These are phyloP conservation scores for Rhinella marina DNA, from an alignment of 2,797 vertebrate species.

Conservation along the genomic window DNA sequence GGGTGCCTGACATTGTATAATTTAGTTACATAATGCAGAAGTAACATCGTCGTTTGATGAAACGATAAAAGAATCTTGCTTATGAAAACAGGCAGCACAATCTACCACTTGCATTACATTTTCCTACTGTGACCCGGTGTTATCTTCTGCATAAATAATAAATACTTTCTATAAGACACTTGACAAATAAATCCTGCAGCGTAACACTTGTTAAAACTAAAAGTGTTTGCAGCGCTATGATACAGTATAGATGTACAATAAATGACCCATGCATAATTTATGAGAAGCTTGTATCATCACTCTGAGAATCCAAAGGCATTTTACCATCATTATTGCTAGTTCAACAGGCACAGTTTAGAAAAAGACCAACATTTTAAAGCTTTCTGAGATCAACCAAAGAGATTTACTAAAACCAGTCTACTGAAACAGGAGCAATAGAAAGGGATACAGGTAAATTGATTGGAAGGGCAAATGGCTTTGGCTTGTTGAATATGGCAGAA, in stretches of 20 bases:
- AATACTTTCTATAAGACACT: conserved; percentile 50
- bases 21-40: conserved; percentile 36
- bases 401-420: not conserved
- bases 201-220: conserved; percentile 41
- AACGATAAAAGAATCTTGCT: conserved; percentile 32
- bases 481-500: not conserved
- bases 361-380: conserved; percentile 60
- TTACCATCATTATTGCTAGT: conserved; percentile 54
- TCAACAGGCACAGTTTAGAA: conserved; percentile 65
- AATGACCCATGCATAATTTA: conserved; percentile 51
- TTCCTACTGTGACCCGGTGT: conserved; percentile 36
- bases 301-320: conserved; percentile 26
- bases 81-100: conserved; percentile 26
- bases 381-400: conserved; percentile 53
- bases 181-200: conserved; percentile 55
- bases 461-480: not conserved
- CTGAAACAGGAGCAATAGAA: not conserved
- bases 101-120: conserved; percentile 44
- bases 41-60: conserved; percentile 25
- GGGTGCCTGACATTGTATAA: conserved; percentile 20
- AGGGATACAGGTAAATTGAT: not conserved
- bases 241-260: conserved; percentile 51
- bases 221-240: conserved; percentile 32
- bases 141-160: conserved; percentile 51
- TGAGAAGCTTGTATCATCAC: conserved; percentile 25